Percentiles rank a stretch among this genome's conserved stretches.
phyloP scores from a whole-genome alignment of 2,113 vertebrate genomes.

The Laticauda laticaudata region DNA sequence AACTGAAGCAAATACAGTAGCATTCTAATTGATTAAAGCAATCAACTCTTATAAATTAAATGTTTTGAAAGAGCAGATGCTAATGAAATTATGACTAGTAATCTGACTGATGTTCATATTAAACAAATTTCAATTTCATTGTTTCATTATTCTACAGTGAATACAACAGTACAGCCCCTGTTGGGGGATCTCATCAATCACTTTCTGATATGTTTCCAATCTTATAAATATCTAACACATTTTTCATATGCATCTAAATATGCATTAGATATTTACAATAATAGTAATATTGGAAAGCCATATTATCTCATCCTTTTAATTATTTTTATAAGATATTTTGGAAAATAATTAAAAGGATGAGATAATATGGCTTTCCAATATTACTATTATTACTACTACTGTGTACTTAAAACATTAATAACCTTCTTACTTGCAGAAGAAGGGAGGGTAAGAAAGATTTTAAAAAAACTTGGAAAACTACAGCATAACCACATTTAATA shows the following conservation, averaged over 20 bases:
- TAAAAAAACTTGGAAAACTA: not conserved
- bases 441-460: not conserved
- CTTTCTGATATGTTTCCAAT: not conserved
- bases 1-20: not conserved
- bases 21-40: not conserved
- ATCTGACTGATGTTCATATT: not conserved
- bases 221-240: not conserved
- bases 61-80: not conserved
- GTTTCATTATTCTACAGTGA: not conserved
- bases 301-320: no score
- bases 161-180: not conserved
- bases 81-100: not conserved
- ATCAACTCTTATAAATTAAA: not conserved
- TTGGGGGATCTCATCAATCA: not conserved
- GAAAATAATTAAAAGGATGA: not conserved
- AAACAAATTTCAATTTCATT: not conserved
- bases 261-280: no score
- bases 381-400: not conserved
- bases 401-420: not conserved
- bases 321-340: no score
- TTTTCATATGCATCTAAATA: not conserved
- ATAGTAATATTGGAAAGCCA: no score
- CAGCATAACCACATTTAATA: not conserved
- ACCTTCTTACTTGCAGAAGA: not conserved
- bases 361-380: not conserved